Evolutionary conservation across 2,113 vertebrate species (phyloP), one percentile per base, ranked within the genome.

Genomic region (Rhinichthys klamathensis): DNA sequence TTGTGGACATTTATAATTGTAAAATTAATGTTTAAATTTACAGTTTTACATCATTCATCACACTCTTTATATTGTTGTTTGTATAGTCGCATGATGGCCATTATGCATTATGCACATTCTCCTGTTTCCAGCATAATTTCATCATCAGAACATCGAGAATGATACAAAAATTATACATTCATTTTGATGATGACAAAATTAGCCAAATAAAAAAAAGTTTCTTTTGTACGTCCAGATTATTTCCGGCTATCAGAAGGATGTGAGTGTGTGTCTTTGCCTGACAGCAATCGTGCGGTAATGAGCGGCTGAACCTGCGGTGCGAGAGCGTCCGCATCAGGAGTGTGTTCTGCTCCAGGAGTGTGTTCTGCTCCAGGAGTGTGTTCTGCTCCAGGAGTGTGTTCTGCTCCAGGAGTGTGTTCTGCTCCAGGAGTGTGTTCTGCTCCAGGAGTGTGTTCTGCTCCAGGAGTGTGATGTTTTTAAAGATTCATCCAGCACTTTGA

Each of bases 381-480:
- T n/a, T n/a, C n/a, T n/a, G n/a, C n/a, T n/a, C n/a, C n/a, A n/a
- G n/a, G n/a, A n/a, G n/a, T n/a, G n/a, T n/a, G n/a, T n/a, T n/a
- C n/a, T n/a, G n/a, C n/a, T n/a, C n/a, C n/a, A n/a, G n/a, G n/a
- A n/a, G n/a, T n/a, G n/a, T n/a, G n/a, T n/a, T n/a, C n/a, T n/a
- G n/a, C n/a, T n/a, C n/a, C n/a, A n/a, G n/a, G n/a, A n/a, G n/a
- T n/a, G n/a, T n/a, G n/a, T n/a, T n/a, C n/a, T n/a, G n/a, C n/a
- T n/a, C n/a, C n/a, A n/a, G n/a, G n/a, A n/a, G n/a, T n/a, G n/a
- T n/a, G n/a, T n/a, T n/a, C n/a, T n/a, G n/a, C n/a, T n/a, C n/a
- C 75, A 88, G 90, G 92, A 91, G 92, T 93, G 93, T 91, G 91
- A 94, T 92, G 90, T 92, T 93, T 93, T 93, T 85, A 94, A 94